phyloP scores from a whole-genome alignment of 35 echinoderm and acorn worm species.

The Strongylocentrotus purpuratus region DNA sequence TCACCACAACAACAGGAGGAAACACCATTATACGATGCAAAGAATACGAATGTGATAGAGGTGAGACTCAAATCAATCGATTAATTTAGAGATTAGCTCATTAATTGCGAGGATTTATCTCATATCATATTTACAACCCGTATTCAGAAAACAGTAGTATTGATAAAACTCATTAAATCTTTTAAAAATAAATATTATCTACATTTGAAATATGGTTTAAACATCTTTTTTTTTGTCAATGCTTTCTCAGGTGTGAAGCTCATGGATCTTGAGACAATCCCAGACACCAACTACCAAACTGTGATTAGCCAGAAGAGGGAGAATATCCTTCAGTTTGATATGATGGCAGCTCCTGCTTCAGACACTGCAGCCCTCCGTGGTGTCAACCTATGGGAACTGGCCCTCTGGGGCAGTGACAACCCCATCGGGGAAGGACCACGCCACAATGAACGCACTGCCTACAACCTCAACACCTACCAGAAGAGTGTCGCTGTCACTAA shows the following conservation, averaged over 20 bases:
- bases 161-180: background rate
- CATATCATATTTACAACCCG: background rate
- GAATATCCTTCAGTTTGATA: slow-evolving; percentile 57
- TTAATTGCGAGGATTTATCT: background rate
- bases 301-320: slow-evolving; percentile 42
- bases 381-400: slow-evolving; percentile 71
- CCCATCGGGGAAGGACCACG: slow-evolving; percentile 65
- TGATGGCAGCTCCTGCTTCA: slow-evolving; percentile 56
- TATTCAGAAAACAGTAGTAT: background rate
- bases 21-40: slow-evolving; percentile 72
- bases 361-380: slow-evolving; percentile 62
- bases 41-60: slow-evolving; percentile 70
- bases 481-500: background rate
- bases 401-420: slow-evolving; percentile 71
- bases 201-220: background rate
- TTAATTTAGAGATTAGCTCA: background rate
- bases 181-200: background rate
- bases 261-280: slow-evolving; percentile 66
- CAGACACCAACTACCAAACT: slow-evolving; percentile 41
- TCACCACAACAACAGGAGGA: slow-evolving; percentile 50
- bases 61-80: slow-evolving; percentile 43
- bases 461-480: slow-evolving; percentile 60
- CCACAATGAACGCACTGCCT: slow-evolving; percentile 40
- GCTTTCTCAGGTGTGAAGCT: slow-evolving; percentile 64
- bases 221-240: background rate